Percentiles rank a stretch among this genome's conserved stretches.
phyloP scores from a whole-genome alignment of 35 echinoderm and acorn worm genomes.

The Diadema setosum region DNA sequence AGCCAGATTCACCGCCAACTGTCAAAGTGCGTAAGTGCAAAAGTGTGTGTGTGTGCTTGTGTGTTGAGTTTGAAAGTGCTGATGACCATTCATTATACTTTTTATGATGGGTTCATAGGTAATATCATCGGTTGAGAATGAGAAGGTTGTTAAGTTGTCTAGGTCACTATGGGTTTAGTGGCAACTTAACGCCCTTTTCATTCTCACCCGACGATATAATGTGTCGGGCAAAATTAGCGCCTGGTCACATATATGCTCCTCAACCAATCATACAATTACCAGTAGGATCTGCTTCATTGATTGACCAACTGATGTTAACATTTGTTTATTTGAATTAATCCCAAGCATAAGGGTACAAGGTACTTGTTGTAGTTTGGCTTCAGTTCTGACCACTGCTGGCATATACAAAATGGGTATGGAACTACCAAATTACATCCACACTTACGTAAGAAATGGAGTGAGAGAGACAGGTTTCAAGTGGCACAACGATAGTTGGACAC shows the following conservation, averaged over 20 bases:
- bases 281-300: not conserved
- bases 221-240: too few relatives aligned
- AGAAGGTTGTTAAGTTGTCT: too few relatives aligned
- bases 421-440: not conserved
- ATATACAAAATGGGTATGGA: not conserved
- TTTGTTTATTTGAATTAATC: not conserved
- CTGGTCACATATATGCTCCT: too few relatives aligned
- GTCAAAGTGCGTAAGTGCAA: not conserved
- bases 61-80: not conserved
- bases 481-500: constrained; percentile 61
- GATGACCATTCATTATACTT: not conserved
- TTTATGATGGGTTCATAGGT: not conserved
- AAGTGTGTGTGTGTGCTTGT: not conserved
- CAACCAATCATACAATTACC: too few relatives aligned
- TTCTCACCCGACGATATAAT: too few relatives aligned
- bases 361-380: not conserved
- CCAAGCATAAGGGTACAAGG: not conserved
- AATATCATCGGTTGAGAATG: too few relatives aligned
- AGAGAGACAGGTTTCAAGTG: constrained; percentile 39
- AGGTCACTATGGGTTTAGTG: too few relatives aligned
- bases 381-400: not conserved
- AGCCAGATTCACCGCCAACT: not conserved
- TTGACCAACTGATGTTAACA: not conserved
- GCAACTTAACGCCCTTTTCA: too few relatives aligned
- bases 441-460: constrained; percentile 9